These are phyloP conservation scores for Melanotaenia maccullochi DNA, from an alignment of 2,797 vertebrate species.

Conservation along the genomic window DNA sequence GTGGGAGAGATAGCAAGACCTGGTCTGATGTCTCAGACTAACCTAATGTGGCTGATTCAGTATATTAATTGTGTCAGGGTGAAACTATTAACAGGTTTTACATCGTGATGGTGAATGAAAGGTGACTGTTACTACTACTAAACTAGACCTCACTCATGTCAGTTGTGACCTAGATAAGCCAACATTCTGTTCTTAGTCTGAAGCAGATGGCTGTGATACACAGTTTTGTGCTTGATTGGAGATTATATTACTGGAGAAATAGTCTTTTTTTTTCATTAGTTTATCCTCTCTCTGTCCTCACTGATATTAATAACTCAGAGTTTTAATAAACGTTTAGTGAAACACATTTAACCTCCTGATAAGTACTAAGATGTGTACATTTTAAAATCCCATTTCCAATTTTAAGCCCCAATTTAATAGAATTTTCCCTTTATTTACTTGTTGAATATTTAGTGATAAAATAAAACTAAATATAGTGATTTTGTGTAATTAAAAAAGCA, in stretches of 20 bases:
- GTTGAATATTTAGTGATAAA: background rate
- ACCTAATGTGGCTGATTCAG: conserved; percentile 12
- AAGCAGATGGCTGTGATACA: too few species aligned
- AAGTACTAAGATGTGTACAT: conserved; percentile 1
- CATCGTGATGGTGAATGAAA: conserved; percentile 41
- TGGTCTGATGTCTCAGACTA: conserved; percentile 11
- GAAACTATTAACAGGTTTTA: conserved; percentile 22
- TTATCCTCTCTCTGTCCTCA: background rate
- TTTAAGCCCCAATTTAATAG: conserved; percentile 18
- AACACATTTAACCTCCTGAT: background rate
- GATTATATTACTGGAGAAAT: conserved; percentile 15
- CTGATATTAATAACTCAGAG: background rate
- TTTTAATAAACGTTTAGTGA: background rate
- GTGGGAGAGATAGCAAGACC: conserved; percentile 11
- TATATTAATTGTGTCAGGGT: conserved; percentile 44
- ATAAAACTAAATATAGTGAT: conserved; percentile 27
- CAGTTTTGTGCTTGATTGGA: too few species aligned
- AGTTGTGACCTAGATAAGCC: conserved; percentile 54
- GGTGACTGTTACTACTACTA: conserved; percentile 46
- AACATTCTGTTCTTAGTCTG: background rate
- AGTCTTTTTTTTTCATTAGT: too few species aligned
- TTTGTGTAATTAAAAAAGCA: conserved; percentile 20
- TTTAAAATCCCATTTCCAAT: background rate
- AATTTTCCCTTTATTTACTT: background rate
- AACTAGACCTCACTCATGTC: conserved; percentile 35